Conservation (phyloP, 2,113 vertebrate species). For the Gallinago undulata region DNA sequence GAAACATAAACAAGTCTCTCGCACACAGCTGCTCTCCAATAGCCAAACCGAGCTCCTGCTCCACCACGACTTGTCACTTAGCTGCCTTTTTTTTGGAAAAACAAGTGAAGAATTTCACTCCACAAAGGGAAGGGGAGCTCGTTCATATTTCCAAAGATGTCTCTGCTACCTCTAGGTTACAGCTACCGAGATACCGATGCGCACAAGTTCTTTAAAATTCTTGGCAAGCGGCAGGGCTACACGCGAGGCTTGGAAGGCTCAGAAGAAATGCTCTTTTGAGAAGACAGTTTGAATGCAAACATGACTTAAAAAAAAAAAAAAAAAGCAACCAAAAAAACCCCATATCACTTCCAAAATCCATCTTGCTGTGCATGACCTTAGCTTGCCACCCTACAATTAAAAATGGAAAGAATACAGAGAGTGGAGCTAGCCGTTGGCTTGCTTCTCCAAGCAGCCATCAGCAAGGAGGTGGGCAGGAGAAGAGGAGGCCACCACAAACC, state of each 20-base stretch:
- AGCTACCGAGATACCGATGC: not conserved
- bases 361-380: not conserved
- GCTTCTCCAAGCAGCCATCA: not conserved
- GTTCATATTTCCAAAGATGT: not conserved
- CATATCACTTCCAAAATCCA: not conserved
- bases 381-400: not conserved
- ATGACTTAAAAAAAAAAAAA: not conserved
- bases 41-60: not conserved
- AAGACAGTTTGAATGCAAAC: not conserved
- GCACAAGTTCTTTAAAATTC: not conserved
- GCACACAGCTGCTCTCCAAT: not conserved
- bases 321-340: not conserved
- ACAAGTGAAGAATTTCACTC: not conserved
- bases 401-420: not conserved
- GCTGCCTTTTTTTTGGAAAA: not conserved
- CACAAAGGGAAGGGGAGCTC: not conserved
- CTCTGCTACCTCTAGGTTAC: not conserved
- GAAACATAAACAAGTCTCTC: slow-evolving; percentile 56
- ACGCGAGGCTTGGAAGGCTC: not conserved
- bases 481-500: not conserved
- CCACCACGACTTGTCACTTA: not conserved
- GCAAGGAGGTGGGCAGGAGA: not conserved
- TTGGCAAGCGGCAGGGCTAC: not conserved
- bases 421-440: not conserved
- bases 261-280: not conserved